phyloP scores from a whole-genome alignment of 2,113 vertebrate species.

The Thunnus maccoyii region DNA sequence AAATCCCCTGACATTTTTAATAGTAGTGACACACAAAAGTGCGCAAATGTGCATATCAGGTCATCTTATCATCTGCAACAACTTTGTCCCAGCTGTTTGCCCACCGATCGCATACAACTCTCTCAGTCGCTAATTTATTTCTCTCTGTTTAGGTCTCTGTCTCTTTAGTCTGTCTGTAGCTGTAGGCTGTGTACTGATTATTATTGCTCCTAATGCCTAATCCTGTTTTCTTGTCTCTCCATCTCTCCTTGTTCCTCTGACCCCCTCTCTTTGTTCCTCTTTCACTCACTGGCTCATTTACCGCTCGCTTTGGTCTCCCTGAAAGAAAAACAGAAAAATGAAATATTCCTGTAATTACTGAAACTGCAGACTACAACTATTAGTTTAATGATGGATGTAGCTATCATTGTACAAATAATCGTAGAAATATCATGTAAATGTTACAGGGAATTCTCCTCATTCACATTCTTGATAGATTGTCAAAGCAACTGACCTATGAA shows the following conservation, averaged over 20 bases:
- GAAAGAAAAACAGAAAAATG: slow-evolving; percentile 23
- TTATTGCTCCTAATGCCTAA: slow-evolving; percentile 43
- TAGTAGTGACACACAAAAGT: no score
- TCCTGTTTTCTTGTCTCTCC: slow-evolving; percentile 42
- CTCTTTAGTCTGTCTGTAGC: slow-evolving; percentile 11
- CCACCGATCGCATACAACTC: neutral
- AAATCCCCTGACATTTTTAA: neutral
- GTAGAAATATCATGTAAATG: slow-evolving; percentile 32
- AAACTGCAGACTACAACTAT: slow-evolving; percentile 1
- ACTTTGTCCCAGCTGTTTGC: slow-evolving; percentile 13
- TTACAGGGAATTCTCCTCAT: slow-evolving; percentile 7
- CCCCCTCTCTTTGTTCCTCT: neutral
- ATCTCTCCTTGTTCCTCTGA: slow-evolving; percentile 29
- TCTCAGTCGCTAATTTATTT: slow-evolving; percentile 11
- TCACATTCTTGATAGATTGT: neutral
- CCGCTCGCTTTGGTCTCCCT: neutral
- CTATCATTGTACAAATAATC: slow-evolving; percentile 18
- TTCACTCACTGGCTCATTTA: slow-evolving; percentile 16
- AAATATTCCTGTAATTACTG: slow-evolving; percentile 34
- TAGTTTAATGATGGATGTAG: slow-evolving; percentile 40
- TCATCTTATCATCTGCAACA: neutral
- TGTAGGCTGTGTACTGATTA: slow-evolving; percentile 41
- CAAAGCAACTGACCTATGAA: slow-evolving; percentile 6
- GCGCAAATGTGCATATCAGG: neutral
- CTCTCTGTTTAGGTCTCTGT: slow-evolving; percentile 3